Conservation (phyloP, 2,888 invertebrate genomes). For the Chorisops tibialis region DNA sequence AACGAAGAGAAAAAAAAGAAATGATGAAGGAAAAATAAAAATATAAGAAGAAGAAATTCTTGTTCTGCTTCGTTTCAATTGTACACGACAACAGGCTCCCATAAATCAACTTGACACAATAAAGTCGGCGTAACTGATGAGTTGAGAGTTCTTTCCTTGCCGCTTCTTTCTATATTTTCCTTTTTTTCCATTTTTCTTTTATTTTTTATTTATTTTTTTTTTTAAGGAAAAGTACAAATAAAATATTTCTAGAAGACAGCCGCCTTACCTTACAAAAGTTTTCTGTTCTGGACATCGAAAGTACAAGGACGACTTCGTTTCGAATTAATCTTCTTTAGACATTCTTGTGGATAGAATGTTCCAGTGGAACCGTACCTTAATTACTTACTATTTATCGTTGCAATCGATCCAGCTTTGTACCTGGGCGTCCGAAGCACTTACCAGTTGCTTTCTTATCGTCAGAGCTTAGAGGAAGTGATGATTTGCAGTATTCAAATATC, state of each 20-base stretch:
- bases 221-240: constrained; percentile 1
- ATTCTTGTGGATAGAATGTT: neutral
- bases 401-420: too few species aligned
- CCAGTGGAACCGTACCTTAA: too few species aligned
- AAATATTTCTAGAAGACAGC: neutral
- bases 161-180: neutral
- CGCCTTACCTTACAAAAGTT: neutral
- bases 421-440: too few species aligned
- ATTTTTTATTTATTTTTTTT: neutral
- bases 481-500: neutral
- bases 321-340: constrained; percentile 13
- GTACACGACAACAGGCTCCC: constrained; percentile 34
- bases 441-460: too few species aligned
- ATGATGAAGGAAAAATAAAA: neutral
- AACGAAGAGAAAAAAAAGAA: neutral
- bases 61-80: constrained; percentile 28
- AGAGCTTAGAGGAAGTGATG: neutral
- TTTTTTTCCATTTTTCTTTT: neutral
- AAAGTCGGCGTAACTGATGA: constrained; percentile 37
- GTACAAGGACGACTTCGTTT: neutral
- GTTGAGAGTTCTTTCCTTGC: constrained; percentile 25
- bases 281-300: neutral
- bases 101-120: constrained; percentile 37
- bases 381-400: too few species aligned
- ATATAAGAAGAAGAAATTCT: constrained; percentile 22